Evolutionary conservation across 2,113 vertebrate genomes (phyloP), one percentile per base, ranked within the genome.

Genomic region (Calonectris borealis): DNA sequence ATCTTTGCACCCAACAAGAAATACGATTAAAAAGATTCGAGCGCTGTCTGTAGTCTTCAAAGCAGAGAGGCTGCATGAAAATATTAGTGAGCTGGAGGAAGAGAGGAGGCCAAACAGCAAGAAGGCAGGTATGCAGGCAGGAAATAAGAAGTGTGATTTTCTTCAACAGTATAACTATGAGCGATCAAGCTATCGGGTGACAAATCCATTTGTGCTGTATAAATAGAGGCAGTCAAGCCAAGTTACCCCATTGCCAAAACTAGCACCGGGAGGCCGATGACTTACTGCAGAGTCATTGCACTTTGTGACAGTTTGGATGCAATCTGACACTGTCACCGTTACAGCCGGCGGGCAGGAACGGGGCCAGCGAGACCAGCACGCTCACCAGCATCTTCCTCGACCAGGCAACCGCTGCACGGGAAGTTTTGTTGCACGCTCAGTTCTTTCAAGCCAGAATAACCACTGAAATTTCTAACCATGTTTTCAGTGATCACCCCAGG

Each of bases 331-430:
- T 13, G 40, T 42, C 84, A n/a, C 18, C 14, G 0, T 31, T 57
- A 40, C 31, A 72, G 83, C 14, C 90, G 66, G n/a, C 1, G 0
- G 32, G 57, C 24, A 42, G 88, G 72, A 86, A 79, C 0, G 1
- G 21, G 42, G 34, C 18, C 60, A 73, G n/a, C 6, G 1, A 42
- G 42, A 58, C n/a, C 27, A 0, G 32, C 24, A 34, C 2, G 1
- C 25, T 34, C 48, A 73, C 27, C 60, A 40, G 58, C 42, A 25
- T 24, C 76, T 72, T 26, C 46, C 60, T 22, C 52, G 0, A 20
- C 29, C 51, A 60, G 29, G 24, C 4, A 10, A 18, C 11, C 0
- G 0, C 42, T 3, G 7, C 3, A 6, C 0, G 10, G 14, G 20
- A 20, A 8, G 69, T 12, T 70, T 7, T 62, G 34, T 20, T 62